Conservation (phyloP, 2,113 vertebrate species). For the Triplophysa siluroides region DNA sequence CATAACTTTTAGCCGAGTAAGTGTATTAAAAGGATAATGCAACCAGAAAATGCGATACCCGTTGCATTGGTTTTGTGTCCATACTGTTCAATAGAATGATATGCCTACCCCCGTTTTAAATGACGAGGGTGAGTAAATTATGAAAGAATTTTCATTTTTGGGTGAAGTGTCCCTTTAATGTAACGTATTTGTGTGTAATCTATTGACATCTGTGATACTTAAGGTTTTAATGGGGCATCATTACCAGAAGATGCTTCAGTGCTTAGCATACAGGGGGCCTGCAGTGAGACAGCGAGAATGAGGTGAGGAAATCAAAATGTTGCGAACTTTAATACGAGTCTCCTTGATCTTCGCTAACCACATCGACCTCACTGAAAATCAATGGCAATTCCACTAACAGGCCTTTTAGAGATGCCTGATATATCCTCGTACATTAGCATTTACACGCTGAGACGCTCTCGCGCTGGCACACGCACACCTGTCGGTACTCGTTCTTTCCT, state of each 20-base stretch:
- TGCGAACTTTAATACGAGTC: conserved; percentile 44
- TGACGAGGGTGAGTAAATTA: no score
- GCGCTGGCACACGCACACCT: neutral
- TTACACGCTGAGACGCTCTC: neutral
- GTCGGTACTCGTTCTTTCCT: conserved; percentile 5
- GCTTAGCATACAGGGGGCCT: neutral
- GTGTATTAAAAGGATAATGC: neutral
- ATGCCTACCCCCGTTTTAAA: no score
- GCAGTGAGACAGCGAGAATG: neutral
- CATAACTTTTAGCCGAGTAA: neutral
- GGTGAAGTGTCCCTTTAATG: no score
- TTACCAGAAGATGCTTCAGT: neutral
- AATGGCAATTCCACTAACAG: conserved; percentile 24
- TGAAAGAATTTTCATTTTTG: no score
- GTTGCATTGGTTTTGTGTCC: no score
- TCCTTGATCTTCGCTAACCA: conserved; percentile 27
- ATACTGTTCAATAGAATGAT: no score
- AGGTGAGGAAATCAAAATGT: conserved; percentile 38
- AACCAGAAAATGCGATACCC: no score
- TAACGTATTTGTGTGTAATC: conserved; percentile 7
- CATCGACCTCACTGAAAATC: conserved; percentile 36
- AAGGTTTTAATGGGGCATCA: neutral
- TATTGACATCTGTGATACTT: conserved; percentile 33
- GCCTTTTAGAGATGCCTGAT: conserved; percentile 22
- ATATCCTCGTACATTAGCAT: conserved; percentile 32